Evolutionary conservation across 2,797 vertebrate genomes (phyloP).

Genomic region (Fringilla coelebs): DNA sequence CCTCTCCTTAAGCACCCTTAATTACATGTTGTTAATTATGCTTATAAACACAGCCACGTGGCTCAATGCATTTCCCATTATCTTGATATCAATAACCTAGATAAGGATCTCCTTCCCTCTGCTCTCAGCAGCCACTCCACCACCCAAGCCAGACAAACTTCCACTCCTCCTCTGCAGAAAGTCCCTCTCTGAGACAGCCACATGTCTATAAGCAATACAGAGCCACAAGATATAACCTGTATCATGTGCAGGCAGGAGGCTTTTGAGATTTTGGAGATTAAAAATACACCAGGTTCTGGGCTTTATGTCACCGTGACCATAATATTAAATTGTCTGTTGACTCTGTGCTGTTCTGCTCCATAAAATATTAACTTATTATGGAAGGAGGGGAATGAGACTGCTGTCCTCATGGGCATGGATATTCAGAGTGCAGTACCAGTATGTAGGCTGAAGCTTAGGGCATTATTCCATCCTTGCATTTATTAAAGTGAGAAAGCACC

Average conservation of each 20-base stretch:
- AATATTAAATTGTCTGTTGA: constrained; percentile 20
- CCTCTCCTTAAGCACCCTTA: not conserved
- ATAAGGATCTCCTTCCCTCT: not conserved
- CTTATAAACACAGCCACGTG: not conserved
- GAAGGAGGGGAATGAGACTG: not conserved
- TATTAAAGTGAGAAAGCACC: constrained; percentile 4
- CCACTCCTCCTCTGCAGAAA: not conserved
- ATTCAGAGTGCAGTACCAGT: not conserved
- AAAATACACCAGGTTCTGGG: not conserved
- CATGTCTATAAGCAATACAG: rapidly evolving
- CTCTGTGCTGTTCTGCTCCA: constrained; percentile 21
- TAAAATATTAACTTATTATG: constrained; percentile 36
- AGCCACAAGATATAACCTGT: not conserved
- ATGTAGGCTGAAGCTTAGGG: not conserved
- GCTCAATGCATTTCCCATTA: not conserved
- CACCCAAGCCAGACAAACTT: not conserved
- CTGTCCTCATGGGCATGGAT: not conserved
- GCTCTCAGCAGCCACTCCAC: not conserved
- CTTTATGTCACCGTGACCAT: not conserved
- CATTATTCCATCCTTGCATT: not conserved
- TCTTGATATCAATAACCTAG: not conserved
- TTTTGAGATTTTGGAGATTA: not conserved
- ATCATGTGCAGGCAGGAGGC: not conserved
- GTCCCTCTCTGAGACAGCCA: not conserved
- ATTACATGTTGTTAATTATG: not conserved